Conservation (phyloP, 1,140 invertebrate genomes). For the Bombus soroeensis region DNA sequence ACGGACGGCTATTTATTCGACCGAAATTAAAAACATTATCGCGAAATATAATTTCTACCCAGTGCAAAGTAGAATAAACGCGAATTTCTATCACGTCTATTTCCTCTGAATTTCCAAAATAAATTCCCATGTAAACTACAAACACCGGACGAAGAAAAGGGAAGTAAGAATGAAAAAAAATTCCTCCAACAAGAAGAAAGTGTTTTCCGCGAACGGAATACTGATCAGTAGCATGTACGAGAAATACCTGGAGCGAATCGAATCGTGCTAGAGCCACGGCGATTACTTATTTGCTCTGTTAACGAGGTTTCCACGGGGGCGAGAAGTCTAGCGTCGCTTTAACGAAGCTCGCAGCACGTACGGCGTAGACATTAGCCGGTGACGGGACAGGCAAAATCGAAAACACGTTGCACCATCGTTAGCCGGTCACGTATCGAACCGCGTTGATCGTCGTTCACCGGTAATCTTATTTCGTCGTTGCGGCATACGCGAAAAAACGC, state of each 20-base stretch:
- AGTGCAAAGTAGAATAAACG: neutral
- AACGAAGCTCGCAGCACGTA: conserved; percentile 28
- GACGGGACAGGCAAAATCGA: conserved; percentile 27
- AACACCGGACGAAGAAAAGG: neutral
- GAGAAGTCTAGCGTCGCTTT: conserved; percentile 5
- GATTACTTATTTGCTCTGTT: conserved; percentile 1
- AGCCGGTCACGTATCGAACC: conserved; percentile 33
- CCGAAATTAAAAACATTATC: conserved; percentile 4
- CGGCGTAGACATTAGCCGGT: neutral
- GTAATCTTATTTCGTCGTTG: conserved; percentile 40
- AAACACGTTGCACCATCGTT: conserved; percentile 24
- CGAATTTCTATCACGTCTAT: neutral
- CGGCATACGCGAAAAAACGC: neutral
- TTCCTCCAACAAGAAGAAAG: neutral
- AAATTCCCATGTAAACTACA: neutral
- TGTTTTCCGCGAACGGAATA: conserved; percentile 10
- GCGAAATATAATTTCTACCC: neutral
- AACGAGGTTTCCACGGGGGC: neutral
- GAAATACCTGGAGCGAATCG: neutral
- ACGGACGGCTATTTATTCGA: neutral
- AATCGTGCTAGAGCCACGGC: neutral
- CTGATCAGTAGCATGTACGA: neutral
- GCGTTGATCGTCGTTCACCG: conserved; percentile 35
- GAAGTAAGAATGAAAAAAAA: neutral
- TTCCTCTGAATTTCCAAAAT: neutral